These are phyloP conservation scores for Drosophila atroscutellata DNA, from an alignment of 2,888 invertebrate species.

Conservation along the genomic window DNA sequence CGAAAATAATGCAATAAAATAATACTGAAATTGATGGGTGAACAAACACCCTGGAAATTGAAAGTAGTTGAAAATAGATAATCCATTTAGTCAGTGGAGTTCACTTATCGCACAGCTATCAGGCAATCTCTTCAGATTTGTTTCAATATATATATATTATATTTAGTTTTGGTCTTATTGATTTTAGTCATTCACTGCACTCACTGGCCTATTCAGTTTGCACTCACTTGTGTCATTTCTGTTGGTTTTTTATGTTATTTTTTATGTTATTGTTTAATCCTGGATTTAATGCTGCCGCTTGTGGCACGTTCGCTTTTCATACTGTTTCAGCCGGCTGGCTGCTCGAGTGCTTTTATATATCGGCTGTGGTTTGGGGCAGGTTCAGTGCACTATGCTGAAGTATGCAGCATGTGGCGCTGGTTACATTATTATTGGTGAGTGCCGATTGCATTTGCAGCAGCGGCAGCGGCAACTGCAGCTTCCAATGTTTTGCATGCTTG, in stretches of 20 bases:
- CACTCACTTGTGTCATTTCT: slow-evolving; percentile 65
- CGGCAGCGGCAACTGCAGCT: slow-evolving; percentile 51
- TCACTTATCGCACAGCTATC: background rate
- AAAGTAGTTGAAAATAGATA: background rate
- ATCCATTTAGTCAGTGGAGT: background rate
- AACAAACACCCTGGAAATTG: background rate
- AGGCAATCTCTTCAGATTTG: background rate
- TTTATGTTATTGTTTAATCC: slow-evolving; percentile 43
- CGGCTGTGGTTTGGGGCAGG: slow-evolving; percentile 36
- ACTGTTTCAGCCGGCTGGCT: slow-evolving; percentile 60
- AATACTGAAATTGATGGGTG: too few relatives aligned
- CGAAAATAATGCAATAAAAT: too few relatives aligned
- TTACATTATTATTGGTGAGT: slow-evolving; percentile 40
- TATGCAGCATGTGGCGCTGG: slow-evolving; percentile 47
- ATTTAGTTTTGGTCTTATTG: background rate
- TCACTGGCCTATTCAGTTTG: slow-evolving; percentile 6
- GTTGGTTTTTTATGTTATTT: background rate
- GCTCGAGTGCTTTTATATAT: slow-evolving; percentile 60
- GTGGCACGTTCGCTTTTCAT: slow-evolving; percentile 50
- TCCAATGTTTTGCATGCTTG: slow-evolving; percentile 43
- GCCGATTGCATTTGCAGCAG: slow-evolving; percentile 45
- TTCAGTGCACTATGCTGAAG: slow-evolving; percentile 67
- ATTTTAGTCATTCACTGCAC: slow-evolving; percentile 3
- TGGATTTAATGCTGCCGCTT: slow-evolving; percentile 28
- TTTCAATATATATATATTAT: background rate